Conservation (phyloP, 2,888 invertebrate genomes). For the Rhynchonema sp. region DNA sequence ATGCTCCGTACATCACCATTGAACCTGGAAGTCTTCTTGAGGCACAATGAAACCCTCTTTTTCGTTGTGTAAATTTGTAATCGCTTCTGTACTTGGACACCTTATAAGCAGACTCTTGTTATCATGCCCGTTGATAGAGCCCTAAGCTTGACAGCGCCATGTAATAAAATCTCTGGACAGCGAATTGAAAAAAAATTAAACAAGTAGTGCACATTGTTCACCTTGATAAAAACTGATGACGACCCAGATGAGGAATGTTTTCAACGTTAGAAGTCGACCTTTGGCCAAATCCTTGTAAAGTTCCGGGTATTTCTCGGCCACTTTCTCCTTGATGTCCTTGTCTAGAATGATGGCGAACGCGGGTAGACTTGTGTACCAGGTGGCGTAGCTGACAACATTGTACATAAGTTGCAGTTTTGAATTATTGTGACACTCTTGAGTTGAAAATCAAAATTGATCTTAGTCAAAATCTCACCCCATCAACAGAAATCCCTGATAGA, state of each 20-base stretch:
- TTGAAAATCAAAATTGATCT: background rate
- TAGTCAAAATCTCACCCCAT: constrained; percentile 46
- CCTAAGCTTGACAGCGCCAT: too few species aligned
- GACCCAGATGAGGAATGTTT: constrained; percentile 95
- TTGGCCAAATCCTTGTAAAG: constrained; percentile 89
- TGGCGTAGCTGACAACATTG: constrained; percentile 51
- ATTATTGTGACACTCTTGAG: too few species aligned
- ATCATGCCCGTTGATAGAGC: background rate
- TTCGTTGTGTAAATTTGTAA: too few species aligned
- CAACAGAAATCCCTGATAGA: constrained; percentile 94
- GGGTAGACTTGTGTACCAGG: constrained; percentile 89
- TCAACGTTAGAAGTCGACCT: constrained; percentile 81
- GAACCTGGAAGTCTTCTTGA: too few species aligned
- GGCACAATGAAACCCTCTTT: too few species aligned
- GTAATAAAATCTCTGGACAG: too few species aligned
- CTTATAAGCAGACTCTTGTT: too few species aligned
- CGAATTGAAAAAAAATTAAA: too few species aligned
- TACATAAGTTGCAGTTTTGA: too few species aligned
- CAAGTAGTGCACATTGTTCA: too few species aligned
- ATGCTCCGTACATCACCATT: constrained; percentile 93
- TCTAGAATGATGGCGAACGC: constrained; percentile 86
- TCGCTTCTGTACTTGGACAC: too few species aligned
- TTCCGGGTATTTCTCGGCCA: constrained; percentile 78
- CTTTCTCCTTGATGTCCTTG: constrained; percentile 74
- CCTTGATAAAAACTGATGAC: constrained; percentile 97